These are phyloP conservation scores for Teleogryllus oceanicus DNA, from an alignment of 2,888 invertebrate species.

Conservation along the genomic window DNA sequence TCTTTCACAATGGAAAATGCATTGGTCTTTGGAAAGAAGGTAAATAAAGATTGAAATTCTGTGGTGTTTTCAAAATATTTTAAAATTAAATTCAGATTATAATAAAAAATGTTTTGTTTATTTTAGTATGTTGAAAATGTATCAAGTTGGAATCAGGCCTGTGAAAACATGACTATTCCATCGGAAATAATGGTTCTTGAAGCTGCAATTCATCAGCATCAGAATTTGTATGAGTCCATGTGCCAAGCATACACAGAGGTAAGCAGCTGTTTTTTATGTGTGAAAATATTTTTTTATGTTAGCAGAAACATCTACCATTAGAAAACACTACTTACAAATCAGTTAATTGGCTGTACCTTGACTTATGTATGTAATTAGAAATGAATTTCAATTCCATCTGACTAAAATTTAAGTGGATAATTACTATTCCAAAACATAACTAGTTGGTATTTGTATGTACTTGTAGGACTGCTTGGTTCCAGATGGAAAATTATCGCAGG, in stretches of 20 bases:
- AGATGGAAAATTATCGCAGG: constrained; percentile 39
- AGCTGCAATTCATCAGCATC: constrained; percentile 87
- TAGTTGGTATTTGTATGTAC: constrained; percentile 35
- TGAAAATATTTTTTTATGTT: constrained; percentile 20
- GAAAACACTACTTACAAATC: constrained; percentile 19
- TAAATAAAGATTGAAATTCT: too few species aligned
- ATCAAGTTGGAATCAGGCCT: constrained; percentile 87
- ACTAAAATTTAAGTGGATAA: neutral
- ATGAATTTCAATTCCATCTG: neutral
- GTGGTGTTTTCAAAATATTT: neutral
- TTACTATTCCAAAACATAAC: constrained; percentile 28
- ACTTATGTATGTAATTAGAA: constrained; percentile 24
- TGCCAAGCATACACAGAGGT: constrained; percentile 93
- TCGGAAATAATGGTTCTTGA: constrained; percentile 83
- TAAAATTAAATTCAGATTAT: too few species aligned
- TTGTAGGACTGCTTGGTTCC: constrained; percentile 39
- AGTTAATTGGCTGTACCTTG: neutral
- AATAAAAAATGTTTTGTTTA: constrained; percentile 26
- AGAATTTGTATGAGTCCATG: constrained; percentile 93
- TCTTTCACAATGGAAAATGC: neutral
- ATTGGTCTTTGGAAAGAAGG: neutral
- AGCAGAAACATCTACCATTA: neutral
- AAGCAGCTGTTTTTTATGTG: constrained; percentile 41
- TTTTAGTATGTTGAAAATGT: constrained; percentile 85
- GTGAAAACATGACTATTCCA: constrained; percentile 63